phyloP scores from a whole-genome alignment of 2,113 vertebrate genomes.

The Platysteira castanea region DNA sequence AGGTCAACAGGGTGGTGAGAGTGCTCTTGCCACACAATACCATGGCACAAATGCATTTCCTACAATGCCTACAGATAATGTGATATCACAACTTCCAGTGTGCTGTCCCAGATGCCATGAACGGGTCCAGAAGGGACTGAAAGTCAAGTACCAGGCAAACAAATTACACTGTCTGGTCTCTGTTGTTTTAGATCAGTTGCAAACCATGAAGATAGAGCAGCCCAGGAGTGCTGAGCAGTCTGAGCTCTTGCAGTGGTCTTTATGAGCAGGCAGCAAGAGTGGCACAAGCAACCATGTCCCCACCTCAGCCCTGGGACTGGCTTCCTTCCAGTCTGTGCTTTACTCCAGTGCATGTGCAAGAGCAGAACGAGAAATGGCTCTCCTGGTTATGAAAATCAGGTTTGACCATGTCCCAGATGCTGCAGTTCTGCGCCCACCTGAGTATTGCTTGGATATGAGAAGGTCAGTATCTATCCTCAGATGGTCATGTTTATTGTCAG shows the following conservation, averaged over 20 bases:
- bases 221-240: neutral
- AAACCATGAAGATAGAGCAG: neutral
- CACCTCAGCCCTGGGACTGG: neutral
- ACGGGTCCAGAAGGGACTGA: neutral
- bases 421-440: neutral
- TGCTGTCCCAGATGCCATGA: neutral
- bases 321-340: neutral
- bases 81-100: neutral
- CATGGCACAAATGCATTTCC: neutral
- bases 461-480: neutral
- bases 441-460: neutral
- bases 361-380: neutral
- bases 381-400: neutral
- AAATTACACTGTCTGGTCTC: neutral
- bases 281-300: rapidly evolving
- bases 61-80: neutral
- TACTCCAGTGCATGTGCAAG: neutral
- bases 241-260: neutral
- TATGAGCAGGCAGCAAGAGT: neutral
- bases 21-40: neutral
- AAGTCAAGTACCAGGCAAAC: neutral
- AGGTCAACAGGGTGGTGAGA: neutral
- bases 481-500: neutral
- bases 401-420: neutral
- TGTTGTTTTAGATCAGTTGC: neutral